A percentile compares a stretch with the other conserved stretches of the same genome.
phyloP scores from a whole-genome alignment of 2,797 vertebrate species.

The Chelon auratus region DNA sequence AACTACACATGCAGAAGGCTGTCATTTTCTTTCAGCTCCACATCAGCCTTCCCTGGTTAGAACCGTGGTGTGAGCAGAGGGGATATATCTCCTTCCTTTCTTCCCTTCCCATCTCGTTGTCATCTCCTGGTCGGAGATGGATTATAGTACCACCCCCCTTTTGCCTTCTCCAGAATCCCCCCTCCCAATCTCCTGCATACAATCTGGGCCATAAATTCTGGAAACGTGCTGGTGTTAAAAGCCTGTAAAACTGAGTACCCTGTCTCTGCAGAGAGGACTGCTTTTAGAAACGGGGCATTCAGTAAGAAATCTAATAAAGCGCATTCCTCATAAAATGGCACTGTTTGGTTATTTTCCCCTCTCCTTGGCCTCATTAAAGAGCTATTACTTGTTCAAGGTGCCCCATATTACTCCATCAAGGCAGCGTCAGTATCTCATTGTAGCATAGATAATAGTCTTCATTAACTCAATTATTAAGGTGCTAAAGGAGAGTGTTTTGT shows the following conservation, averaged over 20 bases:
- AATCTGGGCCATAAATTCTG: conserved; percentile 74
- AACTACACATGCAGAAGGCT: conserved; percentile 54
- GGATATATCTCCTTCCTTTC: conserved; percentile 48
- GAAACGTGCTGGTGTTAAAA: conserved; percentile 75
- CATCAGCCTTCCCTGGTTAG: conserved; percentile 62
- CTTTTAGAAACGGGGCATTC: conserved; percentile 62
- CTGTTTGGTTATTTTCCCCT: conserved; percentile 74
- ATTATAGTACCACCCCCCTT: conserved; percentile 37
- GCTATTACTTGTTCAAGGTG: conserved; percentile 78
- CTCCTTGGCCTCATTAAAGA: conserved; percentile 81
- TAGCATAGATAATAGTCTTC: conserved; percentile 53
- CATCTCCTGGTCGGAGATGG: conserved; percentile 49
- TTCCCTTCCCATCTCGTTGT: conserved; percentile 41
- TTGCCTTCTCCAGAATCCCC: conserved; percentile 10
- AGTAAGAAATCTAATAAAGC: conserved; percentile 75
- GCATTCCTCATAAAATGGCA: conserved; percentile 80
- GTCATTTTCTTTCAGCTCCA: conserved; percentile 60
- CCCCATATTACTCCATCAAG: conserved; percentile 67
- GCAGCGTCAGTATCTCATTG: conserved; percentile 50
- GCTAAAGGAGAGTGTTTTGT: conserved; percentile 19
- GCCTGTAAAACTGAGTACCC: conserved; percentile 72
- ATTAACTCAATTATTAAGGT: conserved; percentile 30
- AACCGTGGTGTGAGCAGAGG: conserved; percentile 28
- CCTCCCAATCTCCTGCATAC: conserved; percentile 52
- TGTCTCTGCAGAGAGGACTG: conserved; percentile 63